Conservation (phyloP, 2,888 invertebrate genomes). For the Malachius bipustulatus region DNA sequence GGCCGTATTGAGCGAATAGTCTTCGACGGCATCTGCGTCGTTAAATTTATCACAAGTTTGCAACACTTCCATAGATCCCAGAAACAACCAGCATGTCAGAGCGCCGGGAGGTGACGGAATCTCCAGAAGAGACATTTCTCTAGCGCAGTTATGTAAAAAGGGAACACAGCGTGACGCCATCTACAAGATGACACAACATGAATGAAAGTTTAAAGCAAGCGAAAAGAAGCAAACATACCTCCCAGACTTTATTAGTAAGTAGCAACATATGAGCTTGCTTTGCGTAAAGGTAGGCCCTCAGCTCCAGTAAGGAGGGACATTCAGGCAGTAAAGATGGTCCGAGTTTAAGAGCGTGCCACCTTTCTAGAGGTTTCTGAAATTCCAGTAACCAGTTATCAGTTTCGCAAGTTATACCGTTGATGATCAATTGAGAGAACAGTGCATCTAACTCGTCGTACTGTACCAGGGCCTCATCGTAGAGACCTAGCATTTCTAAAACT, state of each 20-base stretch:
- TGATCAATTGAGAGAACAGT: conserved; percentile 89
- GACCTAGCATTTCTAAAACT: conserved; percentile 84
- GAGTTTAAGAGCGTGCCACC: conserved; percentile 73
- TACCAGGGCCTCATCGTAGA: conserved; percentile 87
- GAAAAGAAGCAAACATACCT: conserved; percentile 40
- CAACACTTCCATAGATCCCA: conserved; percentile 77
- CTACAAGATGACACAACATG: conserved; percentile 31
- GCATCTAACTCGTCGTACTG: conserved; percentile 97
- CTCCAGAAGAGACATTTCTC: conserved; percentile 73
- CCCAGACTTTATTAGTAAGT: conserved; percentile 63
- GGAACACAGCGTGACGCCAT: conserved; percentile 80
- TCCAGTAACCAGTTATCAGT: conserved; percentile 70
- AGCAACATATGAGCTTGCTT: conserved; percentile 81
- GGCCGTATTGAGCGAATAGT: conserved; percentile 76
- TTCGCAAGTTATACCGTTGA: conserved; percentile 83
- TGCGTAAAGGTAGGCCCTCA: conserved; percentile 87
- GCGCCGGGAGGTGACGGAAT: conserved; percentile 72
- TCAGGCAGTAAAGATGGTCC: conserved; percentile 52
- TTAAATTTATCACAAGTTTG: conserved; percentile 64
- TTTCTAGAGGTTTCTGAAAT: conserved; percentile 67
- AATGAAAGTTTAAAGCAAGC: conserved; percentile 7
- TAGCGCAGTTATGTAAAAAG: conserved; percentile 80
- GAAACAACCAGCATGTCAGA: conserved; percentile 83
- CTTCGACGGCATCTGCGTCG: conserved; percentile 54
- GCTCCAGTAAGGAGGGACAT: conserved; percentile 65